Percentiles rank a stretch among this genome's conserved stretches.
Evolutionary conservation across 2,797 vertebrate species (phyloP).

Genomic region (Pyrocephalus nanus): DNA sequence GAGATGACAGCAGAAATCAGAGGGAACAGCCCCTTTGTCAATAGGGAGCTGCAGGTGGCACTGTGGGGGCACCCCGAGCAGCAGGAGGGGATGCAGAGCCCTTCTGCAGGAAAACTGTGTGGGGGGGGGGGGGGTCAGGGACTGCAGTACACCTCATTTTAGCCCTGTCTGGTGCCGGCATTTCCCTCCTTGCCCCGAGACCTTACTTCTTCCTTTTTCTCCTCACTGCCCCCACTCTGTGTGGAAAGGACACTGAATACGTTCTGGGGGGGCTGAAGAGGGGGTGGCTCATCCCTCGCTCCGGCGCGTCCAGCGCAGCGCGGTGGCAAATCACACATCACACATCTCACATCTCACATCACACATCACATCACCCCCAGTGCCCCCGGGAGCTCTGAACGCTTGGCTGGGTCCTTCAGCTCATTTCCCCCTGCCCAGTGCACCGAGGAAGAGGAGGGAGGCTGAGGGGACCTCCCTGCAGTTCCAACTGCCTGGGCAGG

Average conservation of each 20-base stretch:
- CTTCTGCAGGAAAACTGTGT: neutral
- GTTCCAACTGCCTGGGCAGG: too few species aligned
- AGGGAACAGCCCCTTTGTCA: neutral
- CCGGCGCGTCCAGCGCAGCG: neutral
- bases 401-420: neutral
- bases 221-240: rapidly evolving
- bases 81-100: neutral
- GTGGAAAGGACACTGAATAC: neutral
- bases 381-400: neutral
- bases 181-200: neutral
- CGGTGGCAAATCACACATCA: neutral
- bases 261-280: neutral
- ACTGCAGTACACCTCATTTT: neutral
- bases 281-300: neutral
- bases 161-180: rapidly evolving
- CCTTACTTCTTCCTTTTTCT: neutral
- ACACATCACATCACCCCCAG: neutral
- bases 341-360: neutral
- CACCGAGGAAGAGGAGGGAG: neutral
- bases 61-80: neutral
- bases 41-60: rapidly evolving
- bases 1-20: neutral
- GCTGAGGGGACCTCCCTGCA: too few species aligned
- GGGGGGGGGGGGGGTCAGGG: rapidly evolving
- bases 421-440: neutral